Conservation (phyloP, 2,888 invertebrate species). For the Loripinus fragilis region DNA sequence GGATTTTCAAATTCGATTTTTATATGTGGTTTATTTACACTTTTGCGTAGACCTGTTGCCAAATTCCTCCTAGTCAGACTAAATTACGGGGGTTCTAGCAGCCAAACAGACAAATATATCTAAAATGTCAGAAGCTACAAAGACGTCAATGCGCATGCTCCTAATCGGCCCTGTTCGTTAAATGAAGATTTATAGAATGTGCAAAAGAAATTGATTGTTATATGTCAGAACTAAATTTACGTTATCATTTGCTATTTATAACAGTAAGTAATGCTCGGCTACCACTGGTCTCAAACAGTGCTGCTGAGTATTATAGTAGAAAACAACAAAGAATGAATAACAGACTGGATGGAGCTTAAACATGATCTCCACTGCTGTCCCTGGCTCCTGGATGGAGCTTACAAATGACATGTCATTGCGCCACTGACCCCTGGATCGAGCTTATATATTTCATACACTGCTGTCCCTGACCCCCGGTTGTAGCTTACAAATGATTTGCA, state of each 20-base stretch:
- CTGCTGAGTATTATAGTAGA: no score
- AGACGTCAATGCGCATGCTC: conserved; percentile 12
- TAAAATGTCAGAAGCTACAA: conserved; percentile 6
- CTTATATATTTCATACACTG: no score
- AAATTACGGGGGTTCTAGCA: background rate
- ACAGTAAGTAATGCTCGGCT: background rate
- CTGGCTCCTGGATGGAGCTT: no score
- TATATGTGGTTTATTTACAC: conserved; percentile 17
- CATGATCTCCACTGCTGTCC: no score
- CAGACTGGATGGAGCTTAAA: no score
- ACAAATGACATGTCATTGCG: no score
- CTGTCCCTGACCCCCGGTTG: no score
- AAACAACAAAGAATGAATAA: no score
- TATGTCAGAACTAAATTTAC: conserved; percentile 10
- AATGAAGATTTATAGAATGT: conserved; percentile 14
- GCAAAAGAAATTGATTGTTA: background rate
- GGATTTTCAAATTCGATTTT: conserved; percentile 12
- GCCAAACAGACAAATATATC: conserved; percentile 15
- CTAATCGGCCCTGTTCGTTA: background rate
- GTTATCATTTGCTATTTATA: conserved; percentile 6
- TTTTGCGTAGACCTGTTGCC: background rate
- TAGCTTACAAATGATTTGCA: no score
- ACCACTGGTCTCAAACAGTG: no score
- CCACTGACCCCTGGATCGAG: no score
- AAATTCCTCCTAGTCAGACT: background rate